Evolutionary conservation across 2,888 invertebrate genomes (phyloP).

Genomic region (Ligdia adustata): DNA sequence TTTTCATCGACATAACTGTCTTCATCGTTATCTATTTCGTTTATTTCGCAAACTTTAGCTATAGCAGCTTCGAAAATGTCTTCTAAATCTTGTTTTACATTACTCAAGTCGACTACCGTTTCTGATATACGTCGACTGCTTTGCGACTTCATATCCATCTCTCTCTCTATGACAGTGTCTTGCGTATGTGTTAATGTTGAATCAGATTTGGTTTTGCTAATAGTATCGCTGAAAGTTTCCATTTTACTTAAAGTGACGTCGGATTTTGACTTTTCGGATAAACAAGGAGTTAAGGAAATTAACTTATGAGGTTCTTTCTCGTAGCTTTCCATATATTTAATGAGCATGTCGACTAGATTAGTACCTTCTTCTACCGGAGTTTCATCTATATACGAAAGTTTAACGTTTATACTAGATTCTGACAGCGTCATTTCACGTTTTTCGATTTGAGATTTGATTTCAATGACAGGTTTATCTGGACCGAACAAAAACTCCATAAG

Average conservation of each 20-base stretch:
- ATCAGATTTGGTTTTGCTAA: conserved; percentile 78
- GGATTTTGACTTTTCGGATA: conserved; percentile 77
- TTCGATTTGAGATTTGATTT: conserved; percentile 50
- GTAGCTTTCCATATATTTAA: conserved; percentile 78
- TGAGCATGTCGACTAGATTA: conserved; percentile 72
- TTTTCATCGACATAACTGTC: conserved; percentile 34
- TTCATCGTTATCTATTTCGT: conserved; percentile 39
- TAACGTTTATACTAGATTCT: conserved; percentile 69
- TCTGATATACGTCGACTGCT: conserved; percentile 68
- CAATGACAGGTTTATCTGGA: conserved; percentile 65
- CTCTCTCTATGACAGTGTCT: conserved; percentile 74
- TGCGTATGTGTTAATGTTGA: conserved; percentile 75
- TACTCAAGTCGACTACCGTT: conserved; percentile 69
- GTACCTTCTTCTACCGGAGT: conserved; percentile 72
- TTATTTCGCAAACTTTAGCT: conserved; percentile 52
- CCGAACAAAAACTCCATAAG: conserved; percentile 79
- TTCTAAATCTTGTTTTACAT: conserved; percentile 71
- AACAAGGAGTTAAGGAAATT: conserved; percentile 63
- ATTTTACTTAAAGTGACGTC: conserved; percentile 75
- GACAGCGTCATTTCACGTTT: conserved; percentile 61
- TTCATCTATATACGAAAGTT: conserved; percentile 74
- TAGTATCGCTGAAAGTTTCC: conserved; percentile 69
- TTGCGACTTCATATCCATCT: conserved; percentile 37
- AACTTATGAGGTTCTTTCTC: conserved; percentile 55
- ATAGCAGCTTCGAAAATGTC: conserved; percentile 67